Conservation (phyloP, 1,140 invertebrate species). For the Wiebesia pumilae region DNA sequence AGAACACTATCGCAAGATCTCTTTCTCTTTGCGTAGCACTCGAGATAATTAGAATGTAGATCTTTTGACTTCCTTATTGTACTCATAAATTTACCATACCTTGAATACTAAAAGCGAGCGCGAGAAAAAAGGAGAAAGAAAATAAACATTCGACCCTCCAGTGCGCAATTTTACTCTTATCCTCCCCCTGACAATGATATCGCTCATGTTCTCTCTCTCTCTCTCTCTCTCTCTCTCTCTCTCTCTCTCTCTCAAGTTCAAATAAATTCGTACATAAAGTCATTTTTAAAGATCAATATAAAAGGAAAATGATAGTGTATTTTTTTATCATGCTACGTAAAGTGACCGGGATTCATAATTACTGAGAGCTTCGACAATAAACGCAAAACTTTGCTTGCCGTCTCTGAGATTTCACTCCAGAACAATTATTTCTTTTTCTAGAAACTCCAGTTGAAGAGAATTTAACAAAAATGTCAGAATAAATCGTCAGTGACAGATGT, state of each 20-base stretch:
- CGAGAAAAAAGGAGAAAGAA: not conserved
- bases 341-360: conserved; percentile 50
- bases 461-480: conserved; percentile 35
- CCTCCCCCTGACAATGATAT: not conserved
- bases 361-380: not conserved
- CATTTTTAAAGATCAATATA: no score
- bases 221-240: not conserved
- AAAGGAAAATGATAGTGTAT: no score
- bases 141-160: not conserved
- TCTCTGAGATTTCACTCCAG: conserved; percentile 22
- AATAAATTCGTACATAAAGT: no score
- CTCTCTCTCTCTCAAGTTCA: no score
- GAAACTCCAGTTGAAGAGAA: conserved; percentile 53
- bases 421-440: conserved; percentile 59
- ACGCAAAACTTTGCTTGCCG: not conserved
- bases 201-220: not conserved
- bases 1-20: not conserved
- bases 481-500: conserved; percentile 69
- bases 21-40: not conserved
- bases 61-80: conserved; percentile 29
- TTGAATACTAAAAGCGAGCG: not conserved
- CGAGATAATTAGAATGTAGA: conserved; percentile 27
- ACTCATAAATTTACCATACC: conserved; percentile 1
- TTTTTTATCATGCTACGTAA: not conserved
- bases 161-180: not conserved